These are phyloP conservation scores for Rallus crepitans DNA, from an alignment of 2,797 vertebrate species.

Conservation along the genomic window DNA sequence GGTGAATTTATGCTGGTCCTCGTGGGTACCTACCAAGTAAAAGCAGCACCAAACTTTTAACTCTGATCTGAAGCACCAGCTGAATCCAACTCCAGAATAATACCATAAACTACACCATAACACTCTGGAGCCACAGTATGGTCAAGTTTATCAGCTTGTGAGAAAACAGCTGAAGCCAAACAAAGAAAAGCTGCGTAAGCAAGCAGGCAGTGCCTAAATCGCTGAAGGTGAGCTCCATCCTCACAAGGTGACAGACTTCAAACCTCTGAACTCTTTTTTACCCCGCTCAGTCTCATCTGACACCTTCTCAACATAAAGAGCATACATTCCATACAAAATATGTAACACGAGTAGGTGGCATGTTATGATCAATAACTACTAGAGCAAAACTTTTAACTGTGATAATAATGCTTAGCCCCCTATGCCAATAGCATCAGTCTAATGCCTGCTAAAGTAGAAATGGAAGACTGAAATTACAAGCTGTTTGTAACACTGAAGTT, in stretches of 20 bases:
- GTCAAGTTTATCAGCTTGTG: neutral
- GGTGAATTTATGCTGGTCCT: neutral
- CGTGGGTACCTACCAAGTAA: neutral
- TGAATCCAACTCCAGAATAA: neutral
- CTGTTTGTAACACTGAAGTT: conserved; percentile 72
- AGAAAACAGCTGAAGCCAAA: neutral
- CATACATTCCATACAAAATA: neutral
- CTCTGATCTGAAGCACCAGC: neutral
- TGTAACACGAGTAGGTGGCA: conserved; percentile 24
- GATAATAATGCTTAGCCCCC: conserved; percentile 69
- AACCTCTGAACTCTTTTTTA: neutral
- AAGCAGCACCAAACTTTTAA: neutral
- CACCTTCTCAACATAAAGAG: neutral
- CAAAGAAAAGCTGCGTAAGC: neutral
- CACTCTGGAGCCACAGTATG: neutral
- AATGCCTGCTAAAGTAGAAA: conserved; percentile 52
- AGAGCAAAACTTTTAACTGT: conserved; percentile 62
- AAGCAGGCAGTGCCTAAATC: neutral
- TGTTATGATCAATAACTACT: conserved; percentile 55
- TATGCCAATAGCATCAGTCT: conserved; percentile 43
- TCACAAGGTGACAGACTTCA: neutral
- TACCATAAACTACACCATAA: neutral
- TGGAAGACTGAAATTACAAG: conserved; percentile 73
- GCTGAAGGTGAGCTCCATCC: neutral
- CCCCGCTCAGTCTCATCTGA: neutral